Percentiles rank a stretch among this genome's conserved stretches.
Evolutionary conservation across 2,797 vertebrate genomes (phyloP).

Genomic region (Knipowitschia caucasica): DNA sequence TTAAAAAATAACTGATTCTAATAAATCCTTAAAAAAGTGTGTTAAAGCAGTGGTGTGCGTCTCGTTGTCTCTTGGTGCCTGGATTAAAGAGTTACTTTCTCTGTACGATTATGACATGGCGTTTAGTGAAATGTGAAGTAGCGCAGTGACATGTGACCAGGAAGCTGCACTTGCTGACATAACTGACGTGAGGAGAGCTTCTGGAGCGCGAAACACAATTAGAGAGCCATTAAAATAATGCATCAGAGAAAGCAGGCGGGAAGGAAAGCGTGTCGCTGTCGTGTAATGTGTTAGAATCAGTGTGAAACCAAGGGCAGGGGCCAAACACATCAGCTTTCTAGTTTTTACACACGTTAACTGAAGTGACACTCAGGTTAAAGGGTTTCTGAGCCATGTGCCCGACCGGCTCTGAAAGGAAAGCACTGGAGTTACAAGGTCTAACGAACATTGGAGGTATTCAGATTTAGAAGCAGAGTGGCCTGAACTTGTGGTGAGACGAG

Average conservation of each 20-base stretch:
- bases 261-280: slow-evolving; percentile 35
- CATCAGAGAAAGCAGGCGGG: slow-evolving; percentile 40
- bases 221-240: slow-evolving; percentile 50
- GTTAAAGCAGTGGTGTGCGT: too few species aligned
- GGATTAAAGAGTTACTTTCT: slow-evolving; percentile 1
- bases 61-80: too few species aligned
- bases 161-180: slow-evolving; percentile 37
- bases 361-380: background rate
- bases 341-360: background rate
- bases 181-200: slow-evolving; percentile 44
- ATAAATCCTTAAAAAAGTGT: too few species aligned
- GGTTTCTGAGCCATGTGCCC: background rate
- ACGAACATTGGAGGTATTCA: background rate
- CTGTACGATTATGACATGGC: background rate
- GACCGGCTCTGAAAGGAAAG: background rate
- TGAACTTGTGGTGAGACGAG: too few species aligned
- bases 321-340: background rate
- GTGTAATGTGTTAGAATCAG: slow-evolving; percentile 31
- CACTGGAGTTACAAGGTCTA: background rate
- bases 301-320: slow-evolving; percentile 3
- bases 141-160: slow-evolving; percentile 45
- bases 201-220: slow-evolving; percentile 43
- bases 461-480: background rate
- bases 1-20: too few species aligned
- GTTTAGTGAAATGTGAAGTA: slow-evolving; percentile 18